These are phyloP conservation scores for Aplochiton taeniatus DNA, from an alignment of 2,797 vertebrate species.

Conservation along the genomic window DNA sequence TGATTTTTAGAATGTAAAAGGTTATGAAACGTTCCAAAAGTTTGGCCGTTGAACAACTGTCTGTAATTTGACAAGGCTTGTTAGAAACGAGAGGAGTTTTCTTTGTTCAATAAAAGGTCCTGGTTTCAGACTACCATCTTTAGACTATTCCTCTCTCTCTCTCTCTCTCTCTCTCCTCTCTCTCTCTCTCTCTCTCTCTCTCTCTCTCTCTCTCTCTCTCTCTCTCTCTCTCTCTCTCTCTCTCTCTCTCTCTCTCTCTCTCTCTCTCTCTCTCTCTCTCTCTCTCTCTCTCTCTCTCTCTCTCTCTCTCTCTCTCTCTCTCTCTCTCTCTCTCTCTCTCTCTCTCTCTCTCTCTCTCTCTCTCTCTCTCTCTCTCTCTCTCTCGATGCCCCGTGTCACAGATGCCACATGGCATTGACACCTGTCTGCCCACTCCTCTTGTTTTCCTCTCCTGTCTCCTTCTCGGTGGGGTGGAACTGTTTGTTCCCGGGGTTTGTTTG, in stretches of 20 bases:
- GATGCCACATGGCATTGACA: conserved; percentile 66
- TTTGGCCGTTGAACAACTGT: too few relatives aligned
- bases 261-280: neutral
- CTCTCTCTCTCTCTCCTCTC: conserved; percentile 33
- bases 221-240: neutral
- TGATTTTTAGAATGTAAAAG: too few relatives aligned
- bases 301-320: conserved; percentile 11
- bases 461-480: conserved; percentile 72
- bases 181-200: conserved; percentile 25
- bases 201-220: conserved; percentile 1
- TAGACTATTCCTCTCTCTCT: neutral
- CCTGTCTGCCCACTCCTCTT: conserved; percentile 67
- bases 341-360: conserved; percentile 7
- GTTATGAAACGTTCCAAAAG: too few relatives aligned
- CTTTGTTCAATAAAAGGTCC: too few relatives aligned
- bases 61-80: too few relatives aligned
- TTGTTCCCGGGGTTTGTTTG: conserved; percentile 76
- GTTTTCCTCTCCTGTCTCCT: conserved; percentile 61
- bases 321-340: conserved; percentile 17
- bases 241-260: conserved; percentile 2
- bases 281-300: conserved; percentile 14
- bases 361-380: conserved; percentile 36
- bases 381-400: conserved; percentile 61
- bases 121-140: too few relatives aligned
- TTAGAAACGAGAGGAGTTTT: too few relatives aligned